Conservation (phyloP, 2,888 invertebrate genomes). For the Cheilosia pagana region DNA sequence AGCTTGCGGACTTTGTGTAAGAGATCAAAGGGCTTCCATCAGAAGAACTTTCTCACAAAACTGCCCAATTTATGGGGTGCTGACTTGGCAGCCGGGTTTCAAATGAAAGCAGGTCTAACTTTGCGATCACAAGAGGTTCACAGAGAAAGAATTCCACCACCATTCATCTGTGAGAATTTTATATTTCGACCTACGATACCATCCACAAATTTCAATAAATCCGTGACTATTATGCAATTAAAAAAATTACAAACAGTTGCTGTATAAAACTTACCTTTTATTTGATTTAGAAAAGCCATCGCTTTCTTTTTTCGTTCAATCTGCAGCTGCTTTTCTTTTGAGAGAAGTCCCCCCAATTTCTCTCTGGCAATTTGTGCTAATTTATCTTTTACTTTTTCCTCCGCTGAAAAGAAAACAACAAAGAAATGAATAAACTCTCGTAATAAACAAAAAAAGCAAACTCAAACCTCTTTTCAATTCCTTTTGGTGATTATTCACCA, state of each 20-base stretch:
- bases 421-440: neutral
- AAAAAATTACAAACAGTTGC: neutral
- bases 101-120: too few relatives aligned
- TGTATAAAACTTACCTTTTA: conserved; percentile 79
- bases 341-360: conserved; percentile 85
- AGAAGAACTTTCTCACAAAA: too few relatives aligned
- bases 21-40: too few relatives aligned
- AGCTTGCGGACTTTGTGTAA: too few relatives aligned
- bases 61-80: too few relatives aligned
- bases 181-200: too few relatives aligned
- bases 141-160: too few relatives aligned
- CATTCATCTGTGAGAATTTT: too few relatives aligned
- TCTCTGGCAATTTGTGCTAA: conserved; percentile 85
- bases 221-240: neutral
- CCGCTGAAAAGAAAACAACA: conserved; percentile 80
- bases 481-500: conserved; percentile 76
- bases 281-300: conserved; percentile 89
- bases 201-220: too few relatives aligned
- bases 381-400: conserved; percentile 86
- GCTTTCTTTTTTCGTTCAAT: conserved; percentile 91
- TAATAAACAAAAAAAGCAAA: neutral
- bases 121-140: too few relatives aligned
- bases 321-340: conserved; percentile 86
- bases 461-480: conserved; percentile 78
- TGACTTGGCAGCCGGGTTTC: too few relatives aligned